Evolutionary conservation across 2,797 vertebrate genomes (phyloP).

Genomic region (Harpagifer antarcticus): DNA sequence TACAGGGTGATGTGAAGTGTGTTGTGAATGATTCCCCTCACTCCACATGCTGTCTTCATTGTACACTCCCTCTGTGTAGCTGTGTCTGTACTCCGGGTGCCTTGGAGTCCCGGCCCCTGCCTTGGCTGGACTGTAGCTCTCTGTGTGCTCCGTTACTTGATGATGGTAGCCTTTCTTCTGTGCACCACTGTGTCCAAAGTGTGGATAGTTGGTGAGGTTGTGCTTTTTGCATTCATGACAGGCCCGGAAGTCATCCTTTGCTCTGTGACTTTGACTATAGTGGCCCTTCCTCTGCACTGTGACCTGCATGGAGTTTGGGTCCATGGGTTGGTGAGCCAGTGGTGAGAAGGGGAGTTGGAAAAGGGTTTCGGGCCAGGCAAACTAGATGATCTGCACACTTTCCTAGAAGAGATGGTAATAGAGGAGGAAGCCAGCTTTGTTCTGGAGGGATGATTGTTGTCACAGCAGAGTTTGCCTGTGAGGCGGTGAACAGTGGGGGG

Average conservation of each 20-base stretch:
- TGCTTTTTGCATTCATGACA: neutral
- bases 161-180: conserved; percentile 66
- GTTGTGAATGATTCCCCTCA: conserved; percentile 36
- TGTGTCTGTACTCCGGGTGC: conserved; percentile 72
- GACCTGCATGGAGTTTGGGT: conserved; percentile 44
- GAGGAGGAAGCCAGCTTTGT: conserved; percentile 88
- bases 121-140: conserved; percentile 38
- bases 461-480: conserved; percentile 46
- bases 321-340: conserved; percentile 26
- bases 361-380: conserved; percentile 51
- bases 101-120: neutral
- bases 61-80: conserved; percentile 69
- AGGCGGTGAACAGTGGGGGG: conserved; percentile 20
- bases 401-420: conserved; percentile 92
- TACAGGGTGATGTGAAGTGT: conserved; percentile 64
- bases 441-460: conserved; percentile 60
- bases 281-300: conserved; percentile 62
- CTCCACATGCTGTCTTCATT: conserved; percentile 29
- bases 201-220: neutral
- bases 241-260: conserved; percentile 38
- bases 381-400: conserved; percentile 75
- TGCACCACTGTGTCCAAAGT: conserved; percentile 68
- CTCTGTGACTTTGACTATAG: conserved; percentile 74
- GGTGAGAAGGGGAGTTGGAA: conserved; percentile 9
- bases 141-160: conserved; percentile 72